Base-by-base conservation (phyloP, 2,113 vertebrate genomes). In the Camelus dromedarius region DNA sequence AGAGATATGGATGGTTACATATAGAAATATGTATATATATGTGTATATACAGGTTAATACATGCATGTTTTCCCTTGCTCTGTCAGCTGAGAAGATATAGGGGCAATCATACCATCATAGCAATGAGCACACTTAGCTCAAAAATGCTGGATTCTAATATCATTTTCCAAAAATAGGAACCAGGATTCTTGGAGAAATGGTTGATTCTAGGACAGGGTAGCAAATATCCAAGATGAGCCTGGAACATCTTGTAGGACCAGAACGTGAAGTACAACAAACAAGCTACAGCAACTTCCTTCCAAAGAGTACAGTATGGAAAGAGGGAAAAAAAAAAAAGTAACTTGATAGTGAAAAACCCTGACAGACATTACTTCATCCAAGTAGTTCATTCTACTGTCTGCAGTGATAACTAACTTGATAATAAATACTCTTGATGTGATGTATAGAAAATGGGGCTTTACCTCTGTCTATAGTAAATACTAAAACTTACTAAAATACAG, bases 1-100 rank as follows among this genome's bases (percentile, higher is more conserved):
- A 46, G 26, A 66, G 64, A 42, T 77, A 42, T 32, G 30, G 69
- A 83, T n/a, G 12, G 30, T 46, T 64, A 26, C 22, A 50, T 79
- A 35, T 18, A 96, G 42, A 84, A 93, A 80, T 77, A 62, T 70
- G 30, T 81, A 58, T n/a, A 50, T 9, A 56, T 42, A 52, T 67
- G 9, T 54, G 3, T 82, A 38, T 52, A 72, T 30, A 30, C 28
- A 75, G 62, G 8, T 46, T 52, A 66, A 48, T 18, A 32, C 13
- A 35, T 5, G 72, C 22, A 72, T 18, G 16, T 19, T n/a, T 58
- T 62, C 58, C 9, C 26, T 56, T 50, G 32, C 22, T 86, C 6
- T 77, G 8, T 35, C 22, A 82, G 9, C 8, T 56, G 46, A 76
- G 64, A n/a, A 19, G 11, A 19, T 67, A 32, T 32, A 93, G 22